Evolutionary conservation across 2,113 vertebrate genomes (phyloP), one percentile per base, ranked within the genome.

Genomic region (Gasterosteus nipponicus): DNA sequence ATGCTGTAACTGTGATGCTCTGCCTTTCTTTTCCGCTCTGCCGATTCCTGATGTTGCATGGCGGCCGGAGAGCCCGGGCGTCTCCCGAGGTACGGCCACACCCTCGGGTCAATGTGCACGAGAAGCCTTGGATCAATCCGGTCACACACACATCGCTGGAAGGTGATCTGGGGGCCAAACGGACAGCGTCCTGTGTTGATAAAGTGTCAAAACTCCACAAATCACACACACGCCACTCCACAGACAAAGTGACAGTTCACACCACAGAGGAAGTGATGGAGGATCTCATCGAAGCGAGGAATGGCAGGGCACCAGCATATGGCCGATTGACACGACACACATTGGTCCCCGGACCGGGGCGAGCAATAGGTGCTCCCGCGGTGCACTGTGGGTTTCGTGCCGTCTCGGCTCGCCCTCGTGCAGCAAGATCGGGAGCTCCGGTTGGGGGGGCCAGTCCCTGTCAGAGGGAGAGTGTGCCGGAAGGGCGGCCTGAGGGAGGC

Each of bases 151-250:
- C 65, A 79, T 84, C 18, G n/a, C 46, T 42, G 75, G 67, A 78
- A 87, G 84, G 89, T 90, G 63, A 88, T 41, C 61, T 71, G 60
- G 61, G 66, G 69, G 72, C 58, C 76, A 60, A 31, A 39, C 46
- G 74, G 38, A 69, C 81, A 66, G 60, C 82, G 84, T 78, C 51
- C 49, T 75, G 74, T 38, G 75, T 49, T 80, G 77, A 86, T 82
- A 41, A 83, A 83, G 59, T 82, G 82, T 77, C 84, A 79, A 29
- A 71, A 75, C 63, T 73, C 26, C 69, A 64, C 16, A 61, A 77
- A 44, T 62, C 73, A 38, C 18, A 26, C 5, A 22, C 22, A 68
- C 56, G 56, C 29, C 69, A 62, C 46, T 10, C 53, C 16, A 29
- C 39, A 15, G 63, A 41, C 41, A 47, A 58, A 77, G 49, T 69